Evolutionary conservation across 2,888 invertebrate genomes (phyloP).

Genomic region (Baronia brevicornis): DNA sequence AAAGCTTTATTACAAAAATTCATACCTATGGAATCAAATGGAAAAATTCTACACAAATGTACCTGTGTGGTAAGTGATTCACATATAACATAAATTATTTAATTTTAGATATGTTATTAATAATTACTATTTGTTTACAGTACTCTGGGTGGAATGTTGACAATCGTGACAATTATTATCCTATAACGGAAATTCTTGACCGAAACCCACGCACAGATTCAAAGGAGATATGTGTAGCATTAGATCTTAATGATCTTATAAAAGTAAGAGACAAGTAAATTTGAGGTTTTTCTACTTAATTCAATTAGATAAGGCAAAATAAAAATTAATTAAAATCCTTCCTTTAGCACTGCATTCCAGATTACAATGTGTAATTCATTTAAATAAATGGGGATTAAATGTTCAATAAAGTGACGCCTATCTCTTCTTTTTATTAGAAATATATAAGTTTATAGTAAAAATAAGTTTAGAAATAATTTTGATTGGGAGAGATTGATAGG

Average conservation of each 20-base stretch:
- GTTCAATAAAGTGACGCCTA: slow-evolving; percentile 55
- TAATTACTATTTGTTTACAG: slow-evolving; percentile 46
- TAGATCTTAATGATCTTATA: slow-evolving; percentile 72
- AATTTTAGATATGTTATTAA: slow-evolving; percentile 3
- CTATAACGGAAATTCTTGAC: slow-evolving; percentile 73
- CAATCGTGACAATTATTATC: slow-evolving; percentile 76
- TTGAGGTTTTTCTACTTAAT: slow-evolving; percentile 52
- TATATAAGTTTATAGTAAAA: slow-evolving; percentile 2
- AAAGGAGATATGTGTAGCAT: slow-evolving; percentile 72
- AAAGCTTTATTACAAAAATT: slow-evolving; percentile 81
- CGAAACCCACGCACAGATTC: slow-evolving; percentile 69
- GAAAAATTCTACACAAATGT: slow-evolving; percentile 75
- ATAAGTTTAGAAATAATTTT: slow-evolving; percentile 2
- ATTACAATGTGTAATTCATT: slow-evolving; percentile 62
- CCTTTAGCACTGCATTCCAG: slow-evolving; percentile 70
- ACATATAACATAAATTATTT: background rate
- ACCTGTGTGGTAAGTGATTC: slow-evolving; percentile 74
- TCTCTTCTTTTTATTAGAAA: slow-evolving; percentile 21
- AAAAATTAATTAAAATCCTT: slow-evolving; percentile 48
- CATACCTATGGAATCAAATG: slow-evolving; percentile 77
- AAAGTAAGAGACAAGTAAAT: slow-evolving; percentile 73
- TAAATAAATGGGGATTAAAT: slow-evolving; percentile 66
- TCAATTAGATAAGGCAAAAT: slow-evolving; percentile 65
- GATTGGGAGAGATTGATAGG: slow-evolving; percentile 5
- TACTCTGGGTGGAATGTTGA: slow-evolving; percentile 78